Evolutionary conservation across 2,113 vertebrate species (phyloP), one percentile per base, ranked within the genome.

Genomic region (Zingel zingel): DNA sequence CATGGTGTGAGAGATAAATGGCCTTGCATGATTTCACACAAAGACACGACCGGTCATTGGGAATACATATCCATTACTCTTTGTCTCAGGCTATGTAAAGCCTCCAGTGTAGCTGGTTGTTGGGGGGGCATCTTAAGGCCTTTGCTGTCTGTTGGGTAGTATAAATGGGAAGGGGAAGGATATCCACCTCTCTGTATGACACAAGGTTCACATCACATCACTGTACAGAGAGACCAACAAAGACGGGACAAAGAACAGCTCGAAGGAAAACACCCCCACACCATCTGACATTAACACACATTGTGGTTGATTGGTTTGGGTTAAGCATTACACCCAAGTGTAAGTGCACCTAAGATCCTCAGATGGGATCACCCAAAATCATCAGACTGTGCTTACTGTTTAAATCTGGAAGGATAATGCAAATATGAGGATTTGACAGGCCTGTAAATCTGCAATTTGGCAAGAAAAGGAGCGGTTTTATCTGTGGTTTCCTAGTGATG

Each of bases 21-120:
- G 66, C 61, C 78, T 73, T 74, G 47, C 72, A 67, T 54, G 73
- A 77, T 81, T 79, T 86, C 69, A 79, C 65, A 82, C 57, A 43
- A 72, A 57, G 73, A 77, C 51, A 30, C 3, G 12, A 54, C 69
- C 50, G 83, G 61, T 85, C 61, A 66, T 58, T 83, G 81, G 77
- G 74, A 81, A 74, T 59, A 85, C 8, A 11, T 64, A 68, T 82
- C 65, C 23, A 53, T 67, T 66, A 69, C 18, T 66, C 43, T 79
- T 54, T 50, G 59, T 86, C 83, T 87, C 83, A 84, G 85, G 74
- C 85, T 58, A 8, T 51, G 63, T 43, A 36, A 75, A 62, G 70
- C 58, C 58, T 66, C 23, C 25, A 56, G 51, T 79, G 63, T 77
- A 53, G 84, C 70, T 65, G 73, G 58, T 25, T 2, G 21, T 70